Conservation (phyloP, 2,113 vertebrate genomes). For the Melanerpes aurifrons region DNA sequence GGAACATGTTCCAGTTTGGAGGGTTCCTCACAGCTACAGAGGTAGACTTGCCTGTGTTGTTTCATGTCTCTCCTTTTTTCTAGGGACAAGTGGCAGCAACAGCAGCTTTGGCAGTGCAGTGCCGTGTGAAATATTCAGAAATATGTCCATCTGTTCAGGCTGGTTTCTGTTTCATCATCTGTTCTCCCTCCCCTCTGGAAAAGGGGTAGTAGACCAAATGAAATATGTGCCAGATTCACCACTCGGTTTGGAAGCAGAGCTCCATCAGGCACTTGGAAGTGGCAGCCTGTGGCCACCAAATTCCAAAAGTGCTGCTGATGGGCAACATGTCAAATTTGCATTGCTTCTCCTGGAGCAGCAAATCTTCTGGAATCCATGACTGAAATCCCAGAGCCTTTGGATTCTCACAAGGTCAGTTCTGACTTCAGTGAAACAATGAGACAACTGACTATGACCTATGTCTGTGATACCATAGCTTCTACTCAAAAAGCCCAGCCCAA, state of each 20-base stretch:
- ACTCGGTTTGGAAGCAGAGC: background rate
- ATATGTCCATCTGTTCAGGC: background rate
- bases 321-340: accelerated
- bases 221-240: background rate
- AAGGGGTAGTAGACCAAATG: background rate
- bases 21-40: background rate
- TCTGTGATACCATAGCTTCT: background rate
- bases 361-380: background rate
- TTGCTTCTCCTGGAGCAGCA: background rate
- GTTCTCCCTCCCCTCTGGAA: background rate
- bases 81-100: background rate
- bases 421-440: background rate
- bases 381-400: background rate
- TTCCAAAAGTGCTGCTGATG: background rate
- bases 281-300: background rate
- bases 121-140: background rate
- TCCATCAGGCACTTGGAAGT: background rate
- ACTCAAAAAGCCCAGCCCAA: background rate
- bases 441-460: background rate
- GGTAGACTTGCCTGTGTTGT: too few relatives aligned
- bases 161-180: background rate
- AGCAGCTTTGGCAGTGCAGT: background rate
- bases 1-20: accelerated
- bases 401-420: background rate
- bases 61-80: background rate